Evolutionary conservation across 2,113 vertebrate species (phyloP), one percentile per base, ranked within the genome.

Genomic region (Epinephelus cyanopodus): DNA sequence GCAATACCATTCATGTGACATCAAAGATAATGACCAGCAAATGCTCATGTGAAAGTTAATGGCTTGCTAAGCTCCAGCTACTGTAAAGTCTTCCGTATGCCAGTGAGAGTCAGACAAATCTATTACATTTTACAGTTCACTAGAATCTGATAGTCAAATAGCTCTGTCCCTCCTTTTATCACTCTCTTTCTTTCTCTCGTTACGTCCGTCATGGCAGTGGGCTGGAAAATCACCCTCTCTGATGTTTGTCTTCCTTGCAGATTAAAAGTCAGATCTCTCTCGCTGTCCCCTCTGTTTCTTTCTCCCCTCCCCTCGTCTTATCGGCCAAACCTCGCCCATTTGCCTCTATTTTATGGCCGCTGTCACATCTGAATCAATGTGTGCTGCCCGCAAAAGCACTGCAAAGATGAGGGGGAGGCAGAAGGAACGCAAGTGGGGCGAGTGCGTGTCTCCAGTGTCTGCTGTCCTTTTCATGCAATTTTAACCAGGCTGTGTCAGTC

Each of bases 401-500:
- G 85, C 66, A 79, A 81, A 78, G 73, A 19, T 5, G 25, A 53
- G 15, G 70, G 73, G 61, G 37, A 23, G 52, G 27, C 54, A 1
- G 29, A n/a, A 42, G 18, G 66, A 33, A 8, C 0, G 2, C 4
- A 52, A 79, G 65, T 3, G 48, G 17, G 60, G 56, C 15, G 56
- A 19, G 17, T 4, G 69, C 53, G 27, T 33, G 68, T 81, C 18
- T 4, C 52, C 48, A 19, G 25, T 23, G 66, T 62, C 77, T 79
- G 48, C 84, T 79, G 80, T 86, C 82, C 89, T 91, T 92, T 93
- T 92, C 89, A 61, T 88, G 79, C 90, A 81, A 58, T 91, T 95
- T 91, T 86, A 92, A 92, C 85, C 87, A 85, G 89, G 72, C 91
- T 76, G 90, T 91, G 94, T 93, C 94, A 95, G 90, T 94, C 94